Evolutionary conservation across 2,113 vertebrate genomes (phyloP), one percentile per base, ranked within the genome.

Genomic region (Pygoscelis adeliae): DNA sequence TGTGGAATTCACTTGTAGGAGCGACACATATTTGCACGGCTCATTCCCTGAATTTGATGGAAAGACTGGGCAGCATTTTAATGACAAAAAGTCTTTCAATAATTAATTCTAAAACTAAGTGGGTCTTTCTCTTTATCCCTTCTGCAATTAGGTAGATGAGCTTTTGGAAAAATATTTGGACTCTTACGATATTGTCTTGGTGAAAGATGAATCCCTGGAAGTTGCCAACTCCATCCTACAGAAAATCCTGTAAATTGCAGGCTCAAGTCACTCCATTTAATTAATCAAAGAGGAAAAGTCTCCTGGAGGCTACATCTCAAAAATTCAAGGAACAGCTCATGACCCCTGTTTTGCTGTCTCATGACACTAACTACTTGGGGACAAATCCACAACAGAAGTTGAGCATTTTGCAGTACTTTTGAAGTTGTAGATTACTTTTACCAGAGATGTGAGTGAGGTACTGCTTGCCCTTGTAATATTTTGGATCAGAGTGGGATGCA

Each of bases 211-310:
- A 97, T 99, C 99, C 71, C 82, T 99, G 96, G 99, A 99, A 96
- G 99, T 99, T 81, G 99, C 99, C 97, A 99, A 99, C 93, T 99
- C 99, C 81, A 99, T 99, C 95, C 98, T 99, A 76, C 99, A 99
- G 98, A 99, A 99, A 98, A 99, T 99, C 95, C 98, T 99, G 94
- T 99, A 98, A 99, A 85, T 42, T 71, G 66, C 81, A 67, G 71
- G 73, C 69, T 96, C 55, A 38, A 61, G 87, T 87, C 92, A 97
- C 87, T 96, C 88, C 92, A 56, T 91, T 90, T 9, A 52, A 4
- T 79, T 82, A 67, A 50, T 55, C 15, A 50, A 40, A 73, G 20
- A 66, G 20, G 7, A 36, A 90, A 38, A 17, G 4, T 2, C 3
- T 52, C 1, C 6, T 88, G 32, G 50, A 76, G 8, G 4, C 6